These are phyloP conservation scores for Lycodopsis pacificus DNA, from an alignment of 2,797 vertebrate genomes.

Conservation along the genomic window DNA sequence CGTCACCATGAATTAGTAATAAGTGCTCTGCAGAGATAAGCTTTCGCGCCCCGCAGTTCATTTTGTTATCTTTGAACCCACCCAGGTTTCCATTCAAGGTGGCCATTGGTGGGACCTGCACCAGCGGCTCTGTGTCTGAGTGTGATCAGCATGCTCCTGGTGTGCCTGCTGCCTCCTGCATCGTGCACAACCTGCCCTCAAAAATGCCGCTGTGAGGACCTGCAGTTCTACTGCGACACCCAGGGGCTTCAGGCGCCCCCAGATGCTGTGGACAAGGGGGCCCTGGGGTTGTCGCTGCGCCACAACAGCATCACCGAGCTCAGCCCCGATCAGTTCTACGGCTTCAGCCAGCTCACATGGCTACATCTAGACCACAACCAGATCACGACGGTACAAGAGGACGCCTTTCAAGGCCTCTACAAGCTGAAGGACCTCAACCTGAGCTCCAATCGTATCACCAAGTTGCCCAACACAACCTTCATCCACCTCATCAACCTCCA, in stretches of 20 bases:
- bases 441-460: slow-evolving; percentile 99
- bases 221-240: slow-evolving; percentile 99
- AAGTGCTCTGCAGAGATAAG: slow-evolving; percentile 81
- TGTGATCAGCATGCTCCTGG: slow-evolving; percentile 98
- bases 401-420: slow-evolving; percentile 99
- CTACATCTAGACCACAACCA: slow-evolving; percentile 99
- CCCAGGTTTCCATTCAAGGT: slow-evolving; percentile 99
- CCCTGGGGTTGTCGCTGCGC: slow-evolving; percentile 97
- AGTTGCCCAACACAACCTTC: slow-evolving; percentile 99
- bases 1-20: slow-evolving; percentile 70
- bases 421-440: slow-evolving; percentile 99
- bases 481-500: slow-evolving; percentile 99
- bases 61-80: slow-evolving; percentile 87
- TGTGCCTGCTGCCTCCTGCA: slow-evolving; percentile 96
- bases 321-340: slow-evolving; percentile 97
- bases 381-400: slow-evolving; percentile 96
- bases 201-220: slow-evolving; percentile 99
- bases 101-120: slow-evolving; percentile 99
- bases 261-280: slow-evolving; percentile 96
- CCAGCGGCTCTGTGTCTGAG: slow-evolving; percentile 96
- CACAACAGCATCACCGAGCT: slow-evolving; percentile 98
- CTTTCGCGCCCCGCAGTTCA: slow-evolving; percentile 82
- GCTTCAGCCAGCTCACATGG: slow-evolving; percentile 98
- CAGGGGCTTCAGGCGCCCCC: slow-evolving; percentile 98
- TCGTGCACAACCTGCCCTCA: slow-evolving; percentile 99